Evolutionary conservation across 2,888 invertebrate genomes (phyloP).

Genomic region (Pristionchus japonicus): DNA sequence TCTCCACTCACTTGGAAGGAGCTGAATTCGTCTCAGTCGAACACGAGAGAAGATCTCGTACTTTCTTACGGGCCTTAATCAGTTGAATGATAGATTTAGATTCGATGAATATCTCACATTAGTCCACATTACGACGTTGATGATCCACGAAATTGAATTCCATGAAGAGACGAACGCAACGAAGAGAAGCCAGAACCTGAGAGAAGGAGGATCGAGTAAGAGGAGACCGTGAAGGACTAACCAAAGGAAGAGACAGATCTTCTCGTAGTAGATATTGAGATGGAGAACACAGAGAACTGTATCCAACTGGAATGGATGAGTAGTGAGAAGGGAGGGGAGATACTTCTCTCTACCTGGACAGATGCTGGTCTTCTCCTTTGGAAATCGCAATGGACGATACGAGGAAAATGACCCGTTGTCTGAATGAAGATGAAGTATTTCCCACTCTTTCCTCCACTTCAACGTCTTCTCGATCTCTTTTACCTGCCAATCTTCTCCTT

Average conservation of each 20-base stretch:
- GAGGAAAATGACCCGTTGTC: slow-evolving; percentile 72
- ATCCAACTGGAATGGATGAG: slow-evolving; percentile 60
- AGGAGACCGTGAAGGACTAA: neutral
- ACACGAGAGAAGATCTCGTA: neutral
- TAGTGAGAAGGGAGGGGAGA: neutral
- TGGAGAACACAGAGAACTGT: slow-evolving; percentile 73
- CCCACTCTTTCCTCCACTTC: too few relatives aligned
- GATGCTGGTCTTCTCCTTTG: slow-evolving; percentile 67
- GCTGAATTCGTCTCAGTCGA: neutral
- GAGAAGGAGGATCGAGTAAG: neutral
- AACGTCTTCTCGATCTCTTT: neutral
- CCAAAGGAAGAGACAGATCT: slow-evolving; percentile 74
- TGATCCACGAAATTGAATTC: slow-evolving; percentile 66
- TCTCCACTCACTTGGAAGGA: neutral
- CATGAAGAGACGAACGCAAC: slow-evolving; percentile 66
- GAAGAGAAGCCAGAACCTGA: slow-evolving; percentile 71
- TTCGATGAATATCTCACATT: neutral
- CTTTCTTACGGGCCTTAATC: slow-evolving; percentile 17
- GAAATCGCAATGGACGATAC: slow-evolving; percentile 74
- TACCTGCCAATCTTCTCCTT: slow-evolving; percentile 67
- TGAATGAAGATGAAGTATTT: slow-evolving; percentile 47
- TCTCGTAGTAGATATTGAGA: slow-evolving; percentile 75
- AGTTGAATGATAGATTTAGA: neutral
- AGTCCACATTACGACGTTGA: neutral
- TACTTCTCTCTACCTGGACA: slow-evolving; percentile 56